phyloP scores from a whole-genome alignment of 2,113 vertebrate genomes.

The Fulmarus glacialis region DNA sequence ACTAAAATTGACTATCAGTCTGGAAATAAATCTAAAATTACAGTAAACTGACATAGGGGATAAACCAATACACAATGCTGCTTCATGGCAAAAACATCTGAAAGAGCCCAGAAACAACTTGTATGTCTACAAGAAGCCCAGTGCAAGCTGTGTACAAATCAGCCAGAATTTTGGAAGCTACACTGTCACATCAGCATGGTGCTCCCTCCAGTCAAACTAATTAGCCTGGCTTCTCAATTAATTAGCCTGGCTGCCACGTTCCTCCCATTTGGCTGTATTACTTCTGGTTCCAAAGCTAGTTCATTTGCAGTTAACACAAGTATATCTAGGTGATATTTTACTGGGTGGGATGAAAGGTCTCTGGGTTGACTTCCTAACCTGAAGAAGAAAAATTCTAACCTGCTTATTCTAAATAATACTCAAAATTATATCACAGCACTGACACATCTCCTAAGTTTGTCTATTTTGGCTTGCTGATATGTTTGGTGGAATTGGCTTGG shows the following conservation, averaged over 20 bases:
- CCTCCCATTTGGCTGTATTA: neutral
- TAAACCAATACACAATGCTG: neutral
- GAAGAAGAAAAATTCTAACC: neutral
- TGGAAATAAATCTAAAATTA: neutral
- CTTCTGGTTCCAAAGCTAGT: neutral
- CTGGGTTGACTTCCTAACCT: neutral
- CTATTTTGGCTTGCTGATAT: neutral
- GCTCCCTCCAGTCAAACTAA: neutral
- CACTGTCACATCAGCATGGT: neutral
- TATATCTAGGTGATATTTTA: neutral
- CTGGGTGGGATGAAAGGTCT: neutral
- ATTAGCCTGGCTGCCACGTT: neutral
- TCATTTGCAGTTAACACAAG: neutral
- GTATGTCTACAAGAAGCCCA: neutral
- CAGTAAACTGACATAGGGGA: neutral
- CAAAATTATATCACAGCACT: neutral
- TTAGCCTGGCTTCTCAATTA: slow-evolving; percentile 13
- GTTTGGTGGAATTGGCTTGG: neutral
- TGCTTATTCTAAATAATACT: neutral
- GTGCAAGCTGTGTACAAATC: neutral
- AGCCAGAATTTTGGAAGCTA: neutral
- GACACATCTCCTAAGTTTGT: neutral
- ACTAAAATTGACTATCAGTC: neutral
- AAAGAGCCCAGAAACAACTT: neutral
- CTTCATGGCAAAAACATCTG: neutral